Percentiles rank a stretch among this genome's conserved stretches.
Evolutionary conservation across 2,113 vertebrate genomes (phyloP).

Genomic region (Pagrus major): DNA sequence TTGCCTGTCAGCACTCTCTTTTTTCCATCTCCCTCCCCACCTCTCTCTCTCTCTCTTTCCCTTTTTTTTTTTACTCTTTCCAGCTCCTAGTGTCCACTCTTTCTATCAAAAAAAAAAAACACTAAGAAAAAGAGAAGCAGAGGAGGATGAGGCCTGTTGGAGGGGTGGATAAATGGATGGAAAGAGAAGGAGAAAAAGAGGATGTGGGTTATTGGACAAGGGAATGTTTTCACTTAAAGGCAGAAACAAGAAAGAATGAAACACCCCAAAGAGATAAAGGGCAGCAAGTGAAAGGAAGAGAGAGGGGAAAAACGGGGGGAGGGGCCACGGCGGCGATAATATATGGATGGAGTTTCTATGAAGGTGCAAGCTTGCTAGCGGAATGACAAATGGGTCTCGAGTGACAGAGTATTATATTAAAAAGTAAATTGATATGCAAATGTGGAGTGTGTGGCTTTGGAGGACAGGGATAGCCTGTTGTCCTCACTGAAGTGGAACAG

Average conservation of each 20-base stretch:
- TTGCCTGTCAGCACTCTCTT: constrained; percentile 79
- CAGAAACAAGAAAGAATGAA: constrained; percentile 54
- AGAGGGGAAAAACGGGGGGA: constrained; percentile 58
- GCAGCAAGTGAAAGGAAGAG: constrained; percentile 41
- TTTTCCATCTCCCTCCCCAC: constrained; percentile 58
- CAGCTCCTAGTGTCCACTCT: constrained; percentile 43
- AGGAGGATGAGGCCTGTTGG: constrained; percentile 37
- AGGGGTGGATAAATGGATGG: constrained; percentile 42
- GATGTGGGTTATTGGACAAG: constrained; percentile 35
- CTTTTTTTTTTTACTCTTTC: constrained; percentile 26
- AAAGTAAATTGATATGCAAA: constrained; percentile 89
- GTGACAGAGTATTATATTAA: constrained; percentile 85
- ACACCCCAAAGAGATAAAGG: constrained; percentile 59
- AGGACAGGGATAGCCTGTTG: constrained; percentile 81
- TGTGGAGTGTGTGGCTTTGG: constrained; percentile 77
- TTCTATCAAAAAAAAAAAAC: constrained; percentile 26
- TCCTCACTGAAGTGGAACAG: constrained; percentile 79
- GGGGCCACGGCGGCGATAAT: constrained; percentile 55
- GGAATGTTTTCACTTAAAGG: constrained; percentile 48
- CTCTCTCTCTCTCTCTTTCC: neutral
- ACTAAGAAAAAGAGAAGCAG: constrained; percentile 15
- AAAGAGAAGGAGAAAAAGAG: constrained; percentile 21
- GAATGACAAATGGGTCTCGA: constrained; percentile 83
- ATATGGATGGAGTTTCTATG: constrained; percentile 71
- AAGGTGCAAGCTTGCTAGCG: constrained; percentile 67